A percentile compares a stretch with the other conserved stretches of the same genome.
These are phyloP conservation scores for Lasaia peninsularis DNA, from an alignment of 1,140 invertebrate species.

Conservation along the genomic window DNA sequence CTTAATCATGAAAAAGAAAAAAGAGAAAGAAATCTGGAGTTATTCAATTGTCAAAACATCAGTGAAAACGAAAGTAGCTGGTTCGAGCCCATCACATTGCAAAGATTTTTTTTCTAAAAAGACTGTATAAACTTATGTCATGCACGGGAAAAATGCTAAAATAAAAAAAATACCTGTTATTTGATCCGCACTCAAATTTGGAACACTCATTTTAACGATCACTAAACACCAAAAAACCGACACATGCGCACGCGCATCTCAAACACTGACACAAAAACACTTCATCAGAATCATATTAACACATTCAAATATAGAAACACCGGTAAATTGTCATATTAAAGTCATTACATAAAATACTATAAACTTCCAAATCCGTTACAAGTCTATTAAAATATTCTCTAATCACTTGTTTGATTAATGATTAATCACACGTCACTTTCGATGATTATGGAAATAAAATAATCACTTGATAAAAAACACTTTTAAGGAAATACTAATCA, in stretches of 20 bases:
- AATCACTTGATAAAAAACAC: constrained; percentile 29
- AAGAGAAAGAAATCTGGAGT: too few relatives aligned
- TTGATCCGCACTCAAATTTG: constrained; percentile 65
- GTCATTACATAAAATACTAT: too few relatives aligned
- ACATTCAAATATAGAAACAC: constrained; percentile 30
- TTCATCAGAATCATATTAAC: constrained; percentile 50
- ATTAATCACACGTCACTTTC: constrained; percentile 30
- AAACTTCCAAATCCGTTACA: too few relatives aligned
- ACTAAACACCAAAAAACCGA: constrained; percentile 46
- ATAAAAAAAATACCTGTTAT: constrained; percentile 54
- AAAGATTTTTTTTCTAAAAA: too few relatives aligned
- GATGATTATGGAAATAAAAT: constrained; percentile 18
- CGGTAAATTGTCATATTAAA: too few relatives aligned
- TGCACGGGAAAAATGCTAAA: background rate
- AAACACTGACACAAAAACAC: constrained; percentile 55
- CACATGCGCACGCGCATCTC: constrained; percentile 39
- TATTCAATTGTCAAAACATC: too few relatives aligned
- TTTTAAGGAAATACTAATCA: too few relatives aligned
- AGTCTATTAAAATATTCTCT: too few relatives aligned
- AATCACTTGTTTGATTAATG: constrained; percentile 12
- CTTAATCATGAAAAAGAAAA: too few relatives aligned
- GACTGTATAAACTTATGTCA: too few relatives aligned
- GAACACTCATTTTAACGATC: constrained; percentile 61
- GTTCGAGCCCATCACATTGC: too few relatives aligned
- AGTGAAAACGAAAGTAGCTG: too few relatives aligned